Percentiles rank a stretch among this genome's conserved stretches.
Evolutionary conservation across 2,797 vertebrate species (phyloP).

Genomic region (Myotis vivesi): DNA sequence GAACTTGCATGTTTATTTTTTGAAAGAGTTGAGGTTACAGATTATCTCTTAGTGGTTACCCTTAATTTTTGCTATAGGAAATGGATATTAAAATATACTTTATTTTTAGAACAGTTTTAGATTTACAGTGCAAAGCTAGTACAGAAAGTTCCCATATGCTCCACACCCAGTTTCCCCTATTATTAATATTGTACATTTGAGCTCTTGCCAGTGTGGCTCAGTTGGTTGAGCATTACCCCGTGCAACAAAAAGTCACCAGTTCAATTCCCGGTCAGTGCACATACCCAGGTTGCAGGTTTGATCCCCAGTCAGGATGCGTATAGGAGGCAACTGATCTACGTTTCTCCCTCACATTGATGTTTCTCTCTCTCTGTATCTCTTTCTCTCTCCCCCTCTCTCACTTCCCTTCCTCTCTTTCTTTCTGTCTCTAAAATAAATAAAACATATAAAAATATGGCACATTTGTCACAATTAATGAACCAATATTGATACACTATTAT

Average conservation of each 20-base stretch:
- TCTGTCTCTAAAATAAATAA: too few species aligned
- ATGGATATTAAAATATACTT: constrained; percentile 28
- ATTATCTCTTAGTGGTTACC: neutral
- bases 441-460: neutral
- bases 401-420: too few species aligned
- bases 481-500: neutral
- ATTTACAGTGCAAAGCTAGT: neutral
- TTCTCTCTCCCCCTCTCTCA: too few species aligned
- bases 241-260: too few species aligned
- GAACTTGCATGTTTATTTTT: neutral
- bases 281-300: too few species aligned
- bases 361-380: too few species aligned
- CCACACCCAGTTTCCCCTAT: neutral
- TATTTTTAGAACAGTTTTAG: neutral
- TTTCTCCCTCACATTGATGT: too few species aligned
- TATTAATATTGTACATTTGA: neutral
- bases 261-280: too few species aligned
- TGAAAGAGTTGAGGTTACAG: neutral
- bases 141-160: neutral
- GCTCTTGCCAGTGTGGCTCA: too few species aligned
- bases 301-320: too few species aligned
- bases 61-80: constrained; percentile 39
- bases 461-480: neutral
- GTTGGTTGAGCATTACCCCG: too few species aligned
- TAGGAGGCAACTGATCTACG: too few species aligned